Conservation (phyloP, 2,797 vertebrate species). For the Cuniculus paca region DNA sequence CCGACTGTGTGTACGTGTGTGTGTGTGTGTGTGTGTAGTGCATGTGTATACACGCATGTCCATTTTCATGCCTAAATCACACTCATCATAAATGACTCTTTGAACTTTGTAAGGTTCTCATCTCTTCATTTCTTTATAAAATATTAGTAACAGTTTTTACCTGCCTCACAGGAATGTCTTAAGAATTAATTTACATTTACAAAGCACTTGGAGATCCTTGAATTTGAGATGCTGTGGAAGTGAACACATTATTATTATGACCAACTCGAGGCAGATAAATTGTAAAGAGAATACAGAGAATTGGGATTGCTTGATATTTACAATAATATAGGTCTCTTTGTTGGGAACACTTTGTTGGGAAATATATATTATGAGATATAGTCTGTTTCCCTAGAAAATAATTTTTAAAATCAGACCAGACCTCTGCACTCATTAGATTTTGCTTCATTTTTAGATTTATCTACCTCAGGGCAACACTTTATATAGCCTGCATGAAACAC, state of each 20-base stretch:
- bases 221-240: constrained; percentile 65
- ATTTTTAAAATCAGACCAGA: constrained; percentile 58
- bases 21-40: not conserved
- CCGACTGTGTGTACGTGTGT: not conserved
- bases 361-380: constrained; percentile 67
- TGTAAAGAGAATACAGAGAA: constrained; percentile 64
- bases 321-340: constrained; percentile 76
- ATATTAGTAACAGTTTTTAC: constrained; percentile 68
- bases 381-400: constrained; percentile 73
- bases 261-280: constrained; percentile 80
- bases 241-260: constrained; percentile 78
- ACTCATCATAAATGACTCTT: not conserved
- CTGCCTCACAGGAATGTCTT: constrained; percentile 56
- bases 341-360: constrained; percentile 49
- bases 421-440: constrained; percentile 49
- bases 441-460: constrained; percentile 67
- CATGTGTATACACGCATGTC: not conserved
- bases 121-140: constrained; percentile 71
- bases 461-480: constrained; percentile 26
- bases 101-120: constrained; percentile 38
- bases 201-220: constrained; percentile 73
- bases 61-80: not conserved
- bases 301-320: constrained; percentile 72
- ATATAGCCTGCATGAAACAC: constrained; percentile 37
- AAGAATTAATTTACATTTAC: constrained; percentile 76